Evolutionary conservation across 2,888 invertebrate genomes (phyloP).

Genomic region (Therioaphis trifolii): DNA sequence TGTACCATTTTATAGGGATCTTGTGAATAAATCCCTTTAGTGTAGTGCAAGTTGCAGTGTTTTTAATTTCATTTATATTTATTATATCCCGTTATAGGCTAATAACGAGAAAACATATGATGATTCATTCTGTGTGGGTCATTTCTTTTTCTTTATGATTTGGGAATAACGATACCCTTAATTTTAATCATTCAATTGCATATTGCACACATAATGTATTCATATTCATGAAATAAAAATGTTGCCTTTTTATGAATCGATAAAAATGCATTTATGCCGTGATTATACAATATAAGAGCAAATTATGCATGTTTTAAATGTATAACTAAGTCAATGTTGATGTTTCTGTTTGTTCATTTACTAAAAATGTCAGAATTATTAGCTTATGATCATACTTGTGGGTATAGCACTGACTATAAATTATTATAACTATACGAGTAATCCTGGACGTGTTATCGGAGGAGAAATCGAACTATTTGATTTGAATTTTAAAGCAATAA

Average conservation of each 20-base stretch:
- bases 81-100: no score
- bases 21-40: neutral
- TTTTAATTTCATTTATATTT: no score
- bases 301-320: neutral
- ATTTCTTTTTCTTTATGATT: neutral
- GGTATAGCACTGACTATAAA: neutral
- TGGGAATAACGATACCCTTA: conserved; percentile 4
- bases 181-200: conserved; percentile 18
- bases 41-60: neutral
- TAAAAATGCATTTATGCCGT: conserved; percentile 28
- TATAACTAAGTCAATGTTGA: conserved; percentile 38
- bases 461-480: conserved; percentile 3
- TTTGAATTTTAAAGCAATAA: neutral
- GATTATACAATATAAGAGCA: neutral
- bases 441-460: neutral
- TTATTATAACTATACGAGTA: neutral
- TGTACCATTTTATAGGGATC: neutral
- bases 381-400: neutral
- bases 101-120: neutral
- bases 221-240: neutral
- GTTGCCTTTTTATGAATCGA: conserved; percentile 33
- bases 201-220: conserved; percentile 5
- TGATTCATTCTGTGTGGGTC: neutral
- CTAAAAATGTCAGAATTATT: conserved; percentile 25
- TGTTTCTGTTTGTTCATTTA: conserved; percentile 11